Base-by-base conservation (phyloP, 2,113 vertebrate species). In the Corynorhinus townsendii region DNA sequence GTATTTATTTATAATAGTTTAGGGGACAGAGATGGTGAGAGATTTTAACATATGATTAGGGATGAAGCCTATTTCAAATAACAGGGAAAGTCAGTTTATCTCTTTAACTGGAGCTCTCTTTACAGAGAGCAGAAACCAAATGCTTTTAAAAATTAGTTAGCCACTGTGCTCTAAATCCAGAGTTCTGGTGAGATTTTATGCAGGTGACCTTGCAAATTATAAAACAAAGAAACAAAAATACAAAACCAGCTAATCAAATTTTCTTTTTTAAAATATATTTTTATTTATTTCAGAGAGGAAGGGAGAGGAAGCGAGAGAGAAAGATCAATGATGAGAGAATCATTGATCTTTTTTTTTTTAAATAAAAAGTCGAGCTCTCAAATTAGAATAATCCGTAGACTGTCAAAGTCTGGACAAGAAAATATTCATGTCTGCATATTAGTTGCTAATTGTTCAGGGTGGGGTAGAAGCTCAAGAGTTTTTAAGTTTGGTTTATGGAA, bases 101-200 rank as follows among this genome's bases (percentile, higher is more conserved):
- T 91, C 30, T 90, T 76, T 49, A 80, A 35, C 56, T 84, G 35
- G 77, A 76, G 30, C 16, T 14, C 69, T 47, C 54, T 80, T 82
- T 54, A 62, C 4, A 95, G 22, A 95, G 0, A 73, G 20, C 77
- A 82, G 11, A 77, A 84, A 77, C 64, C 7, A 84, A 35, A 56
- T 73, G 45, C 47, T 89, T 84, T 91, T 71, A 71, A 89, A 94
- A 94, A 92, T 83, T 59, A 91, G 19, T 86, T 92, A 92, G 72
- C 49, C 20, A 33, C 56, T 88, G 72, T 90, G 47, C 43, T 64
- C 16, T 40, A 4, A 93, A 40, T 52, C 28, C 33, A 92, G 68
- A 83, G 43, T 94, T 94, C 64, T 68, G 49, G 54, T 81, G 43
- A 86, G 81, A 22, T 84, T 90, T 86, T 88, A 94, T 30, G 54